These are phyloP conservation scores for Edolisoma coerulescens DNA, from an alignment of 2,113 vertebrate genomes.

Conservation along the genomic window DNA sequence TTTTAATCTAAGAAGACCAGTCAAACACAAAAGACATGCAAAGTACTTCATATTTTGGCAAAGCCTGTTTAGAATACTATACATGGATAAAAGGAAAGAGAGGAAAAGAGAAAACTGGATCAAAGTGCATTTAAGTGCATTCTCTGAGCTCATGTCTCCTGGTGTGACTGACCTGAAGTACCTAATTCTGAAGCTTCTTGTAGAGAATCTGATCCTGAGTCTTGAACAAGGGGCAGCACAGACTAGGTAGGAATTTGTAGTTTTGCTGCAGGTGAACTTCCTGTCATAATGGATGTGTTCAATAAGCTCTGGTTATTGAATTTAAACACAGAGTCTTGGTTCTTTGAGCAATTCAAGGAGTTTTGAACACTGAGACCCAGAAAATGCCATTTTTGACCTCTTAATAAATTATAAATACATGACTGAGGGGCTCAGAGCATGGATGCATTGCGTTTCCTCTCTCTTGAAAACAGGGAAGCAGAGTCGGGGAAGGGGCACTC, in stretches of 20 bases:
- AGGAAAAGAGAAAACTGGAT: not conserved
- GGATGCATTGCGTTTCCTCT: not conserved
- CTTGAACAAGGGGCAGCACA: not conserved
- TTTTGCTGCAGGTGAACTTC: slow-evolving; percentile 16
- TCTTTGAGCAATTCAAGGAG: not conserved
- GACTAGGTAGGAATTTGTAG: not conserved
- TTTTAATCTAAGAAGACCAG: slow-evolving; percentile 40
- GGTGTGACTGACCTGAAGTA: not conserved
- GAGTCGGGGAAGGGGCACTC: accelerated
- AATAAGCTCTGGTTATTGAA: slow-evolving; percentile 30
- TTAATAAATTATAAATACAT: slow-evolving; percentile 33
- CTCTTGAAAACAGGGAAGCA: not conserved
- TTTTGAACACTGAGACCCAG: not conserved
- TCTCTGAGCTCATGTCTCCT: not conserved
- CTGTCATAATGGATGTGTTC: slow-evolving; percentile 29
- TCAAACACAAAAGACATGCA: slow-evolving; percentile 1
- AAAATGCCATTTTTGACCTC: slow-evolving; percentile 33
- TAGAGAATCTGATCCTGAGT: not conserved
- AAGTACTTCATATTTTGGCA: not conserved
- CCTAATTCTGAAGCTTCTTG: not conserved
- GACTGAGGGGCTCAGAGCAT: not conserved
- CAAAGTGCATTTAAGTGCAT: not conserved
- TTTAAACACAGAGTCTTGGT: not conserved
- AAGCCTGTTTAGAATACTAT: not conserved
- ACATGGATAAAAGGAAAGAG: not conserved